Conservation (phyloP, 1,140 invertebrate genomes). For the Procambarus virginalis region DNA sequence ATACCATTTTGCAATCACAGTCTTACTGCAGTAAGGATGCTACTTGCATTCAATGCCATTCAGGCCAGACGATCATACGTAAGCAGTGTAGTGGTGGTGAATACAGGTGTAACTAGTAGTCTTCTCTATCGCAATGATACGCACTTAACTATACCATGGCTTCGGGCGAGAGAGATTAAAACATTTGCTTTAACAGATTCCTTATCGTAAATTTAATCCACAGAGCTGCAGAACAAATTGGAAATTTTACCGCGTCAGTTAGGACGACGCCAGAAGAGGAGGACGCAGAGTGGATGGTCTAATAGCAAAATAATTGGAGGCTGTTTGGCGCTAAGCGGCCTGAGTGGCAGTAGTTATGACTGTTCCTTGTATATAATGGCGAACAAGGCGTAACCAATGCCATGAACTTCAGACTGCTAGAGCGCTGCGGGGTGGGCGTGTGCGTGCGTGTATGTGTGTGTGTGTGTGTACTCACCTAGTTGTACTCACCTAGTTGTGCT, state of each 20-base stretch:
- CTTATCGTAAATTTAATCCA: constrained; percentile 29
- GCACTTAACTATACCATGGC: background rate
- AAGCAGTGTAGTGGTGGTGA: too few species aligned
- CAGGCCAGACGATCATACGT: too few species aligned
- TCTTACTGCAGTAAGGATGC: too few species aligned
- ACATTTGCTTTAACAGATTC: constrained; percentile 5
- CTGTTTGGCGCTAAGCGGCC: background rate
- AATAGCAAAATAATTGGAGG: background rate
- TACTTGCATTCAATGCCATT: too few species aligned
- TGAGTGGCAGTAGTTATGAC: background rate
- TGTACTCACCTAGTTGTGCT: too few species aligned
- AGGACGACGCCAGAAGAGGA: background rate
- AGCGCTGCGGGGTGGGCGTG: too few species aligned
- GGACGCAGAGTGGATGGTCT: background rate
- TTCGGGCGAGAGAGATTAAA: constrained; percentile 4
- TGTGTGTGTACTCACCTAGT: too few species aligned
- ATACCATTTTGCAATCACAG: too few species aligned
- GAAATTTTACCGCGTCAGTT: constrained; percentile 7
- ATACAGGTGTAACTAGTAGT: too few species aligned
- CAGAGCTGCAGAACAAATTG: constrained; percentile 39
- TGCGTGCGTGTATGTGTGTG: too few species aligned
- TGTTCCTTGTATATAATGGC: constrained; percentile 11
- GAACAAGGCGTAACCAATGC: constrained; percentile 23
- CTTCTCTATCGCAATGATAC: too few species aligned
- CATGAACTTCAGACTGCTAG: background rate